A percentile compares a stretch with the other conserved stretches of the same genome.
Evolutionary conservation across 2,888 invertebrate species (phyloP).

Genomic region (Agriopis marginaria): DNA sequence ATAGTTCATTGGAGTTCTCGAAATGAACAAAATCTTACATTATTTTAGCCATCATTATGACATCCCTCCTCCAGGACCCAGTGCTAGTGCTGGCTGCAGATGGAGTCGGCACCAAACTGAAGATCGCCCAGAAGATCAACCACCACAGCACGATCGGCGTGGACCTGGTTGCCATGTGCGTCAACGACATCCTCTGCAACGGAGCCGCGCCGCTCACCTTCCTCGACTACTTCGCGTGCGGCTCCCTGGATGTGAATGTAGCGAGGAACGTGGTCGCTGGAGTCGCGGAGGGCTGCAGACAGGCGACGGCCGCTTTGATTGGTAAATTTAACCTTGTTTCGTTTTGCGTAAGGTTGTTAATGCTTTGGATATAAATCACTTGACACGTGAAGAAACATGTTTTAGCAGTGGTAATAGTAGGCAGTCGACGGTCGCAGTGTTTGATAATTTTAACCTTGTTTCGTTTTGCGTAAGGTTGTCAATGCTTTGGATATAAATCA

Average conservation of each 20-base stretch:
- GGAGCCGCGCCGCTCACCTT: constrained; percentile 98
- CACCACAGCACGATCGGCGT: constrained; percentile 94
- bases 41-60: not conserved
- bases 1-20: too few relatives aligned
- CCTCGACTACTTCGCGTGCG: constrained; percentile 98
- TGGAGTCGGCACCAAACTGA: constrained; percentile 99
- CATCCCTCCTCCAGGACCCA: constrained; percentile 87
- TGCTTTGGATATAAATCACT: too few relatives aligned
- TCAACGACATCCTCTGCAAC: constrained; percentile 98
- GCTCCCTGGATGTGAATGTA: constrained; percentile 89
- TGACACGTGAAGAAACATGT: too few relatives aligned
- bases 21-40: too few relatives aligned
- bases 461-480: too few relatives aligned
- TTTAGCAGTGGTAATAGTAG: constrained; percentile 46
- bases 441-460: constrained; percentile 86
- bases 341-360: too few relatives aligned
- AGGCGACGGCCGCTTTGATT: constrained; percentile 94
- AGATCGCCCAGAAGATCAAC: constrained; percentile 93
- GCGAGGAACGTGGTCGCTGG: constrained; percentile 92
- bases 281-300: constrained; percentile 93
- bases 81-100: constrained; percentile 97
- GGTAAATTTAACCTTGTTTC: constrained; percentile 82
- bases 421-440: constrained; percentile 93
- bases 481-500: too few relatives aligned
- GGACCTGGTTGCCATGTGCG: constrained; percentile 99